Evolutionary conservation across 2,797 vertebrate species (phyloP).

Genomic region (Myiotriccus ornatus): DNA sequence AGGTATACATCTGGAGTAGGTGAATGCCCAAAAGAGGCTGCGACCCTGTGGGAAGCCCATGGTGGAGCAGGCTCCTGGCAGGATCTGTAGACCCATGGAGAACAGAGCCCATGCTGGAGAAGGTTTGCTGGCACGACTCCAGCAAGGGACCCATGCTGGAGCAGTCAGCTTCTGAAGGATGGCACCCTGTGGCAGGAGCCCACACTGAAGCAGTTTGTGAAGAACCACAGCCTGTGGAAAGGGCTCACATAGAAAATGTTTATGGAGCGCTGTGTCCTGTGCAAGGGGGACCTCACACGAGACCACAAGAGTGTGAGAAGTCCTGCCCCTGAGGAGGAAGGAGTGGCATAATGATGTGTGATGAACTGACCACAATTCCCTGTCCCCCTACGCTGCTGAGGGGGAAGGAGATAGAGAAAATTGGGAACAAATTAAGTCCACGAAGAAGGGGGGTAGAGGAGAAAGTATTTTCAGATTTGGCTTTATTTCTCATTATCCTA

Average conservation of each 20-base stretch:
- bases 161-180: background rate
- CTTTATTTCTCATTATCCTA: background rate
- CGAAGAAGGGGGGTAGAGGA: fast-evolving
- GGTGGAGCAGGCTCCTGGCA: background rate
- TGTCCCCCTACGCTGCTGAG: background rate
- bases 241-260: background rate
- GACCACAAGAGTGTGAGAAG: background rate
- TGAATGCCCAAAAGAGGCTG: background rate
- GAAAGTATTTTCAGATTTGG: background rate
- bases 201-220: background rate
- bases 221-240: background rate
- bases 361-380: background rate
- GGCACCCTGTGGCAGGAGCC: background rate
- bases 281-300: background rate
- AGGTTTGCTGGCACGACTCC: background rate
- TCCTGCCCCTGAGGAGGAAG: background rate
- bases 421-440: background rate
- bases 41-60: background rate
- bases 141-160: background rate
- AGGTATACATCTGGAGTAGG: background rate
- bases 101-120: background rate
- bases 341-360: fast-evolving
- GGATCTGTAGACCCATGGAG: background rate
- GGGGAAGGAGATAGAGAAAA: background rate
- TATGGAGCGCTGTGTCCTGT: no score